Base-by-base conservation (phyloP, 2,113 vertebrate species). In the Myiopsitta monachus region DNA sequence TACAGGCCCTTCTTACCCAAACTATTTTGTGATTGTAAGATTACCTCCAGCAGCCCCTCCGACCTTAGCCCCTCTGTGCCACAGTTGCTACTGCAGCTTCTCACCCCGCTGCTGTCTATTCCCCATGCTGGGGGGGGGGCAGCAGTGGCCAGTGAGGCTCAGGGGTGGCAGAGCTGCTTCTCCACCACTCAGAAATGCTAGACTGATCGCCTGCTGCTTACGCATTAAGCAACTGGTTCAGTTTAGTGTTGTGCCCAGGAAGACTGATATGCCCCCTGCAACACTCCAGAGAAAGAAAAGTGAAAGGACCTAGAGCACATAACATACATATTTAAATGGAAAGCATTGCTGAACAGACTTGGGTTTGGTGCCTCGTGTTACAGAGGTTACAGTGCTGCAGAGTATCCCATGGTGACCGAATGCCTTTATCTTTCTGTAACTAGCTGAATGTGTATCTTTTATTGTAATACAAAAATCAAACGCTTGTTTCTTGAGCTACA, bases 291-390 rank as follows among this genome's bases (percentile, higher is more conserved):
- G 46, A 41, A 70, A 38, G 10, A 30, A 43, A 68, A 54, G 8
- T 1, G 19, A 5, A 59, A 73, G 67, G 23, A 64, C 57, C 47
- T 76, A 28, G 23, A 77, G 21, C 36, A 16, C 0, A 0, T 13
- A 51, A 39, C 10, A 5, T 18, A 3, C 0, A 0, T 59, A 39
- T 49, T 68, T 61, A 27, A 75, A 68, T 38, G 9, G 9, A 46
- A 85, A 22, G 7, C 27, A 22, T 7, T 39, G 39, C 18, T 68
- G 12, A 41, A 70, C 7, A 26, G 61, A 63, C 47, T 10, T 54
- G 1, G 2, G 51, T 51, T 70, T 54, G 57, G 62, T 76, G 51
- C 30, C 47, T 28, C 12, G 21, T 2, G 19, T 57, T 80, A 51
- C 52, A 15, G 47, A 52, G 39, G 33, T 46, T 43, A 75, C 33